Evolutionary conservation across 2,888 invertebrate species (phyloP).

Genomic region (Scaptomyza reducta): DNA sequence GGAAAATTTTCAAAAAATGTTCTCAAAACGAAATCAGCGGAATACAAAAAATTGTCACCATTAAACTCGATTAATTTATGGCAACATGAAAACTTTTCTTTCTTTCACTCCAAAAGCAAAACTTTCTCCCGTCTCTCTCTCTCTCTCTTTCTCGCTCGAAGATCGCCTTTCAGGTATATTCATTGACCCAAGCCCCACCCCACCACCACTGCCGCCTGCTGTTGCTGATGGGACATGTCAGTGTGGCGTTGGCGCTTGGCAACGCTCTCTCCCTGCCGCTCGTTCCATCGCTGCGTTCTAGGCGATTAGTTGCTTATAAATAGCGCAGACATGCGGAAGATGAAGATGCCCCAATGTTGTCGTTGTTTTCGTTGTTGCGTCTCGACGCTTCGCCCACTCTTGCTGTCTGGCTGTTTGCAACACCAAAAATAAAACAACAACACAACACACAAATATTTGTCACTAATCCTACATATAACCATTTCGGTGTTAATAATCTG

Average conservation of each 20-base stretch:
- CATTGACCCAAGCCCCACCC: constrained; percentile 23
- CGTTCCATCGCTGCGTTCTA: no score
- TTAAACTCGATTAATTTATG: constrained; percentile 70
- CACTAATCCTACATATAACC: constrained; percentile 69
- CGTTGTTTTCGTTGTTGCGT: constrained; percentile 9
- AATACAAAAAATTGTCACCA: constrained; percentile 51
- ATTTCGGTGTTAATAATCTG: constrained; percentile 66
- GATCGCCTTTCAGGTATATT: constrained; percentile 41
- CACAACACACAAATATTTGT: constrained; percentile 53
- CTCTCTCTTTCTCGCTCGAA: constrained; percentile 2
- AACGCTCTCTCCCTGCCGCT: no score
- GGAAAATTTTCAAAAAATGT: constrained; percentile 1
- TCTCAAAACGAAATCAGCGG: not conserved
- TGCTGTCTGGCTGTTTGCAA: not conserved
- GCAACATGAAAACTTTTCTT: constrained; percentile 39
- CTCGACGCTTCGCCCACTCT: constrained; percentile 50
- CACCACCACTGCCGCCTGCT: not conserved
- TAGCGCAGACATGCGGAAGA: constrained; percentile 74
- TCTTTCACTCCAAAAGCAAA: not conserved
- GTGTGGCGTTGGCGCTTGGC: not conserved
- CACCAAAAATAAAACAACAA: not conserved
- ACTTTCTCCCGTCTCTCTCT: no score
- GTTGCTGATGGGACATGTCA: constrained; percentile 28
- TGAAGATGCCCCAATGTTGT: constrained; percentile 26
- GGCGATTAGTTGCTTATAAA: constrained; percentile 72